phyloP scores from a whole-genome alignment of 1,140 invertebrate species.

The Lepeophtheirus salmonis region DNA sequence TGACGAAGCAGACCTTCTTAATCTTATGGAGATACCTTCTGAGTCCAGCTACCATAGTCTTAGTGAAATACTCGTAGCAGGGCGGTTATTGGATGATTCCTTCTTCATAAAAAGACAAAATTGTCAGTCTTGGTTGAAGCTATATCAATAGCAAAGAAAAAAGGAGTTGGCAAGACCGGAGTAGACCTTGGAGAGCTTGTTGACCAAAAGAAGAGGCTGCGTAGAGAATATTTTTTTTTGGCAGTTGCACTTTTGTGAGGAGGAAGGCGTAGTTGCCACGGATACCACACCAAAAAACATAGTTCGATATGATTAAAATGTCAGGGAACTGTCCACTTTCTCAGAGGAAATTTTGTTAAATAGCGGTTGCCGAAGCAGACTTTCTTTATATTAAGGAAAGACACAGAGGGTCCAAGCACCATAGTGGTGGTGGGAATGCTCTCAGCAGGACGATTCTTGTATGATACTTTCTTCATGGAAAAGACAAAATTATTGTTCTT shows the following conservation, averaged over 20 bases:
- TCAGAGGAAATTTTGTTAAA: no score
- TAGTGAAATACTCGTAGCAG: background rate
- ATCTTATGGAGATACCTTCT: constrained; percentile 4
- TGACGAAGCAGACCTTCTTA: background rate
- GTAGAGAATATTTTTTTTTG: constrained; percentile 12
- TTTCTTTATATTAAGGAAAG: no score
- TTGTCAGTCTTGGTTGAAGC: constrained; percentile 2
- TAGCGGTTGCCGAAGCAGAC: no score
- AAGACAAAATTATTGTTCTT: no score
- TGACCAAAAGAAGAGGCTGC: constrained; percentile 5
- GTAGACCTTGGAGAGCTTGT: constrained; percentile 11
- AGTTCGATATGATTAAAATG: no score
- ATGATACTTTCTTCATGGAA: no score
- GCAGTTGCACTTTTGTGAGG: constrained; percentile 17
- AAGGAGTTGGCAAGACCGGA: constrained; percentile 5
- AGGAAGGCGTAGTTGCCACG: constrained; percentile 10
- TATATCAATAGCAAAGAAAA: constrained; percentile 7
- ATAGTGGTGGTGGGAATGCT: no score
- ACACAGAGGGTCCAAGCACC: no score
- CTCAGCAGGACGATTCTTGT: no score
- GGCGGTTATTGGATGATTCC: background rate
- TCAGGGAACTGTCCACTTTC: no score
- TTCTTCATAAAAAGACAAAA: constrained; percentile 8
- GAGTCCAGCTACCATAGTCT: background rate
- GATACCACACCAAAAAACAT: constrained; percentile 7